phyloP scores from a whole-genome alignment of 2,888 invertebrate genomes.

The Arrhopalites spinosus region DNA sequence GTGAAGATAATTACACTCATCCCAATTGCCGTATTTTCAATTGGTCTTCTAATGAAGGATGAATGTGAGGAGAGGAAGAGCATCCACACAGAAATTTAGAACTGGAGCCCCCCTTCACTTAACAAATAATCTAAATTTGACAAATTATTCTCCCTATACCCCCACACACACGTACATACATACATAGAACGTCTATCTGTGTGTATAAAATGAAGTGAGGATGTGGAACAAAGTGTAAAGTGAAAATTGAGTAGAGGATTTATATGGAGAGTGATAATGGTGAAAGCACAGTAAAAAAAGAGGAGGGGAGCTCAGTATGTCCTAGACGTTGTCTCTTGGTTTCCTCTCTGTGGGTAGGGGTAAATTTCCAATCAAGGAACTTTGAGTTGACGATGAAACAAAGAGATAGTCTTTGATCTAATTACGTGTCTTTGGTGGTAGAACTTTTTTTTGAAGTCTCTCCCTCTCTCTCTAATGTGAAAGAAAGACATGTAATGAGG shows the following conservation, averaged over 20 bases:
- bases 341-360: neutral
- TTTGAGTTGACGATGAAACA: constrained; percentile 14
- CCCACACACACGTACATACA: too few species aligned
- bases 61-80: too few species aligned
- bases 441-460: constrained; percentile 18
- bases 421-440: constrained; percentile 14
- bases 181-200: neutral
- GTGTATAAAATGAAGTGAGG: too few species aligned
- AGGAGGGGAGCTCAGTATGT: too few species aligned
- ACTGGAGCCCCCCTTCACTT: neutral
- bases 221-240: too few species aligned
- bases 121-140: neutral
- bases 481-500: neutral
- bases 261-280: too few species aligned
- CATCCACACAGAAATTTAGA: neutral
- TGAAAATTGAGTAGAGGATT: too few species aligned
- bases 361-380: constrained; percentile 19
- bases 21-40: constrained; percentile 14
- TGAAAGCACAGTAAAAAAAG: too few species aligned
- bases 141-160: neutral
- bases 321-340: too few species aligned
- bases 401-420: constrained; percentile 26
- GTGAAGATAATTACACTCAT: constrained; percentile 9
- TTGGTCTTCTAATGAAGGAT: neutral
- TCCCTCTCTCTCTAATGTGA: neutral